phyloP scores from a whole-genome alignment of 2,797 vertebrate species.

The Rhyacichthys aspro region DNA sequence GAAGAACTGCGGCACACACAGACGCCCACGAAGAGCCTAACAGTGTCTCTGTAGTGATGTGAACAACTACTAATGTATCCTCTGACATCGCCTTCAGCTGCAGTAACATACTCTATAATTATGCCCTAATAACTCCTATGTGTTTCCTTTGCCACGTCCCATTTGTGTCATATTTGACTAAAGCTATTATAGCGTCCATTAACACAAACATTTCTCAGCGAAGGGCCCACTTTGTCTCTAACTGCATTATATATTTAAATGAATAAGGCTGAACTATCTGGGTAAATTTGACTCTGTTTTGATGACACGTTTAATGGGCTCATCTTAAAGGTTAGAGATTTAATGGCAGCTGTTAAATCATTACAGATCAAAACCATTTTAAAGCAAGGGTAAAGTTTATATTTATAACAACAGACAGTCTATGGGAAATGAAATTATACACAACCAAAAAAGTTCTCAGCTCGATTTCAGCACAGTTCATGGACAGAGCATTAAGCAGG shows the following conservation, averaged over 20 bases:
- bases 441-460: neutral
- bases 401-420: neutral
- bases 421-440: neutral
- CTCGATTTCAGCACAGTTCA: neutral
- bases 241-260: neutral
- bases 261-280: neutral
- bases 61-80: slow-evolving; percentile 47
- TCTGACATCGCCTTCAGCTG: slow-evolving; percentile 24
- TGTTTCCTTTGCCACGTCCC: slow-evolving; percentile 30
- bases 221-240: slow-evolving; percentile 45
- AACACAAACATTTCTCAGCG: slow-evolving; percentile 48
- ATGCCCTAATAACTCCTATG: slow-evolving; percentile 37
- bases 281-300: slow-evolving; percentile 6
- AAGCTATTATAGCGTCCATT: slow-evolving; percentile 61
- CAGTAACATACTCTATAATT: slow-evolving; percentile 34
- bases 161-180: slow-evolving; percentile 50
- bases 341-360: neutral
- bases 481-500: neutral
- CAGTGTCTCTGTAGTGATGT: slow-evolving; percentile 41
- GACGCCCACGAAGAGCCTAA: slow-evolving; percentile 56
- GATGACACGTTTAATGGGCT: neutral
- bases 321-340: neutral
- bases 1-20: slow-evolving; percentile 57
- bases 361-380: neutral
- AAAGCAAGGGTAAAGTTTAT: neutral